Evolutionary conservation across 2,797 vertebrate species (phyloP).

Genomic region (Lacerta agilis): DNA sequence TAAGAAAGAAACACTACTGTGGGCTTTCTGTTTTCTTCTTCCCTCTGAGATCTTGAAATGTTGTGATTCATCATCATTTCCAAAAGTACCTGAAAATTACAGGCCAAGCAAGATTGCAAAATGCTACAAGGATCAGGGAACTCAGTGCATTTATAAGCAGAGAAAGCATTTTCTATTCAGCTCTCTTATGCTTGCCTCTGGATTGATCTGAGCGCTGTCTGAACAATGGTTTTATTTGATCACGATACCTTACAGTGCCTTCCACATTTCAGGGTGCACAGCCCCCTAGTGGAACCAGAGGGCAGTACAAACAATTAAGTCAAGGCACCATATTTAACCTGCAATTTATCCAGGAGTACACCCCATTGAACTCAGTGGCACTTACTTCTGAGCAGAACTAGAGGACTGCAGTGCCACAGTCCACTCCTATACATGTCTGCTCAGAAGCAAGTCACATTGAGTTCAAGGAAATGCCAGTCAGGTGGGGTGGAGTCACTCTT

Average conservation of each 20-base stretch:
- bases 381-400: no score
- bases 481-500: no score
- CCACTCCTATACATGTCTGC: neutral
- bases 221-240: conserved; percentile 49
- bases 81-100: conserved; percentile 67
- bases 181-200: conserved; percentile 39
- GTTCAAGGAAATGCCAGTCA: no score
- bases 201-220: conserved; percentile 67
- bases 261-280: conserved; percentile 58
- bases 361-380: no score
- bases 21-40: conserved; percentile 44
- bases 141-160: conserved; percentile 35
- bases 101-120: conserved; percentile 51
- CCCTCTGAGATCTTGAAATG: conserved; percentile 58
- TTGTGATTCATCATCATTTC: conserved; percentile 72
- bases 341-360: no score
- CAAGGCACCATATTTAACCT: neutral
- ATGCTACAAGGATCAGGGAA: conserved; percentile 51
- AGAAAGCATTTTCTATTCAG: conserved; percentile 47
- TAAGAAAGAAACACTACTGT: conserved; percentile 70
- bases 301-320: conserved; percentile 12
- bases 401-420: no score
- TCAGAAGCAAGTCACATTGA: neutral
- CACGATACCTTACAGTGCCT: conserved; percentile 31
- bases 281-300: conserved; percentile 16